Evolutionary conservation across 2,113 vertebrate genomes (phyloP), one percentile per base, ranked within the genome.

Genomic region (Dicrurus megarhynchus): DNA sequence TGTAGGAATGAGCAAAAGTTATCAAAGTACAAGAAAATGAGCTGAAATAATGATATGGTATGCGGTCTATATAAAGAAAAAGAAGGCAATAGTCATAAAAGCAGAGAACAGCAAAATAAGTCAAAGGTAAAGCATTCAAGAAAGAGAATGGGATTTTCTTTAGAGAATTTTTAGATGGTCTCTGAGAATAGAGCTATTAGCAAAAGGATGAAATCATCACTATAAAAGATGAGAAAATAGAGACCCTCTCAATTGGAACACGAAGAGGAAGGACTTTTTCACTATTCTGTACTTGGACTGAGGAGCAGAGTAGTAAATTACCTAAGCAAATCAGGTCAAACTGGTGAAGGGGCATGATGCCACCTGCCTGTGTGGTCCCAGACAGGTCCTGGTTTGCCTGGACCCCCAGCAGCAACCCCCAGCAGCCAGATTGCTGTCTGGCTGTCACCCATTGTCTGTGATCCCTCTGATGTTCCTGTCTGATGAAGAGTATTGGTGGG

Each of bases 381-480:
- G 32, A 61, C 20, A 69, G 9, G 33, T 56, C 37, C 44, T 60
- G 35, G 20, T 71, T 90, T 88, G 35, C 59, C 86, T 28, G 20
- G 5, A n/a, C n/a, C n/a, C n/a, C n/a, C n/a, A 71, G 18, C 16
- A 63, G 53, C 20, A 60, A 23, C 6, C 2, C 21, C 41, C 47
- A 71, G 44, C 39, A 84, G 20, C 16, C n/a, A 59, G 10, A 21
- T 27, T 79, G 10, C 24, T 82, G 35, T 16, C 44, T 91, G 60
- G 4, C 27, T 21, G 37, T 46, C 49, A 50, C 35, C 8, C 19
- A 20, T 21, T 1, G 1, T 13, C 39, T 0, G 0, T 55, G 44
- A 55, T 11, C 16, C 13, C 39, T 53, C 24, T 82, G 52, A 64
- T 60, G 16, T 23, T 64, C 19, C 32, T 33, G 3, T 50, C 16